Percentiles rank a stretch among this genome's conserved stretches.
phyloP scores from a whole-genome alignment of 2,888 invertebrate genomes.

The Acleris cristana region DNA sequence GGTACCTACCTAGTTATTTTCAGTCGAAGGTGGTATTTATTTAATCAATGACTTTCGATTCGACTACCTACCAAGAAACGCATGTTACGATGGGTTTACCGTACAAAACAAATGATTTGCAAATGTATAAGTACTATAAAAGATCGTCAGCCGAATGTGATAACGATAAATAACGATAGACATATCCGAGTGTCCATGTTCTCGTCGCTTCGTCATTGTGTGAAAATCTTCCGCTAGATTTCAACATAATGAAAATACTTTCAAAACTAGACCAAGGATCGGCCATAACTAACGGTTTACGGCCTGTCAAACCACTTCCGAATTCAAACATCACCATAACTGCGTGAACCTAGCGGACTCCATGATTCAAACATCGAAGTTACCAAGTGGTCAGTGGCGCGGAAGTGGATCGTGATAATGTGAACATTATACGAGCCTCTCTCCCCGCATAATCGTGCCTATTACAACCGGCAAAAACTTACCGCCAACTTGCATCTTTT shows the following conservation, averaged over 20 bases:
- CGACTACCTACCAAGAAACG: too few species aligned
- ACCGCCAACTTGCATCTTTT: slow-evolving; percentile 70
- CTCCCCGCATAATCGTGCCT: slow-evolving; percentile 73
- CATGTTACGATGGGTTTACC: too few species aligned
- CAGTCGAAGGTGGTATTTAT: too few species aligned
- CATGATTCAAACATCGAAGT: slow-evolving; percentile 43
- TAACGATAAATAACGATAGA: too few species aligned
- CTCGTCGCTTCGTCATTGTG: too few species aligned
- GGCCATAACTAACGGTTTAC: slow-evolving; percentile 16
- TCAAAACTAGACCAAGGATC: slow-evolving; percentile 9
- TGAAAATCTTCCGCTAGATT: too few species aligned
- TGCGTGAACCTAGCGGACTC: slow-evolving; percentile 15
- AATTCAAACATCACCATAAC: slow-evolving; percentile 17
- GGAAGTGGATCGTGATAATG: slow-evolving; percentile 78
- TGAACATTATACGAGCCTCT: slow-evolving; percentile 78
- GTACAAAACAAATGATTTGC: too few species aligned
- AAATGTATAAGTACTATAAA: not conserved
- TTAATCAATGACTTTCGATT: too few species aligned
- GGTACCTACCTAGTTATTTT: too few species aligned
- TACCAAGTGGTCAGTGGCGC: slow-evolving; percentile 59
- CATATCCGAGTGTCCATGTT: too few species aligned
- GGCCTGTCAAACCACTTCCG: slow-evolving; percentile 15
- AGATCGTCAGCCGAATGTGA: too few species aligned
- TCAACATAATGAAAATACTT: not conserved
- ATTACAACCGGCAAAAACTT: slow-evolving; percentile 73